Percentiles rank a stretch among this genome's conserved stretches.
phyloP scores from a whole-genome alignment of 2,113 vertebrate genomes.

The Gadus macrocephalus region DNA sequence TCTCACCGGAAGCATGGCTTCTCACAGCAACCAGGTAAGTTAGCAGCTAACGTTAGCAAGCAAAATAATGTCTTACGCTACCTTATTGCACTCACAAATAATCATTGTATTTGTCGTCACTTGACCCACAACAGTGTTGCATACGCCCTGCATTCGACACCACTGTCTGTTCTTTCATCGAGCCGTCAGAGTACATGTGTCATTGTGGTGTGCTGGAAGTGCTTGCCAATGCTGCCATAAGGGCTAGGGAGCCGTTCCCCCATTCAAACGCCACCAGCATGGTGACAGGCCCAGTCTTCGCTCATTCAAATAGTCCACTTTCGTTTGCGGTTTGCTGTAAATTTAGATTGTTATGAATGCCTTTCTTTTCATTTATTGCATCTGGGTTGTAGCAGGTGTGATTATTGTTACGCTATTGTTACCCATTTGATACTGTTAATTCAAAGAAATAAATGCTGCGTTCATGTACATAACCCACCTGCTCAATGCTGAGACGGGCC shows the following conservation, averaged over 20 bases:
- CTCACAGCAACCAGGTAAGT: constrained; percentile 77
- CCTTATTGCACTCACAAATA: not conserved
- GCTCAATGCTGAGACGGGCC: constrained; percentile 60
- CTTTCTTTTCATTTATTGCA: not conserved
- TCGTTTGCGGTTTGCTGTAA: not conserved
- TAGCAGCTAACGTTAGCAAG: constrained; percentile 58
- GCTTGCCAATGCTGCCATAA: constrained; percentile 65
- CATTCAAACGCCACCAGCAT: constrained; percentile 64
- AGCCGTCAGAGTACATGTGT: constrained; percentile 30
- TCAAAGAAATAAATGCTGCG: constrained; percentile 55
- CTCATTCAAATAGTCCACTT: constrained; percentile 54
- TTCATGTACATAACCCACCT: constrained; percentile 67
- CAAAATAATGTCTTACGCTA: constrained; percentile 36
- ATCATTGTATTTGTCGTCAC: not conserved
- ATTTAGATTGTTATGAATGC: too few relatives aligned
- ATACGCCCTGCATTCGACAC: too few relatives aligned
- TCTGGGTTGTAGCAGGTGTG: not conserved
- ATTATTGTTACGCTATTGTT: too few relatives aligned
- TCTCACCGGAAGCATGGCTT: constrained; percentile 79
- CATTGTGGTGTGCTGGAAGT: constrained; percentile 57
- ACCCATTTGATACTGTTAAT: not conserved
- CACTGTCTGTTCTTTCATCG: not conserved
- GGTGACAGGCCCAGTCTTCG: constrained; percentile 60
- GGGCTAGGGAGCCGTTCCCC: constrained; percentile 25
- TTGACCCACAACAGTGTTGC: too few relatives aligned